A percentile compares a stretch with the other conserved stretches of the same genome.
Evolutionary conservation across 1,140 invertebrate genomes (phyloP).

Genomic region (Drosophila albomicans): DNA sequence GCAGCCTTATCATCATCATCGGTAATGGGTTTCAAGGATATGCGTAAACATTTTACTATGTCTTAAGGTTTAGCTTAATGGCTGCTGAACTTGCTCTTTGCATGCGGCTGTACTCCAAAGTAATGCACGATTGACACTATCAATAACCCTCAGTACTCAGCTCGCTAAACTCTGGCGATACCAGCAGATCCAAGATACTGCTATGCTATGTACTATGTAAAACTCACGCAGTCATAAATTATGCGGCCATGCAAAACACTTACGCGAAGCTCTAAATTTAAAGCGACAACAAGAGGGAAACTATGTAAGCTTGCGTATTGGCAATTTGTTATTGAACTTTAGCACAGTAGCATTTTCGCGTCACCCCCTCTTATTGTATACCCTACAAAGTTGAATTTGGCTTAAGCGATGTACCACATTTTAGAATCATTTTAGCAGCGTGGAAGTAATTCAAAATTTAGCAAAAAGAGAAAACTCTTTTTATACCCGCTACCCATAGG

Average conservation of each 20-base stretch:
- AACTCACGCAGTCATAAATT: conserved; percentile 19
- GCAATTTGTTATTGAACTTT: conserved; percentile 19
- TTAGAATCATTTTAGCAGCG: too few relatives aligned
- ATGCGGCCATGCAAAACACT: neutral
- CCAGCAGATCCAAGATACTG: neutral
- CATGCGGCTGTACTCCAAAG: conserved; percentile 35
- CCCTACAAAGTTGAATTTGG: neutral
- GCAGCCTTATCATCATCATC: conserved; percentile 18
- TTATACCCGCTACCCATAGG: too few relatives aligned
- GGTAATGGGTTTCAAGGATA: conserved; percentile 11
- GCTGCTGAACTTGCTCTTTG: neutral
- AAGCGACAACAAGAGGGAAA: conserved; percentile 5
- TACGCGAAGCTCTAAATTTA: conserved; percentile 11
- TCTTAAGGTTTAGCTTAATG: conserved; percentile 24
- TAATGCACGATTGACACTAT: conserved; percentile 61
- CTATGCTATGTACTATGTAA: neutral
- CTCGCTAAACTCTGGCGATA: conserved; percentile 20
- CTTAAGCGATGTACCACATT: neutral
- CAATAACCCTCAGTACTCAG: conserved; percentile 10
- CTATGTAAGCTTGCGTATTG: neutral
- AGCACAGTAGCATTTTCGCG: neutral
- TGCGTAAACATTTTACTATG: conserved; percentile 30
- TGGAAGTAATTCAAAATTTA: too few relatives aligned
- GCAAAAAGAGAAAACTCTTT: too few relatives aligned
- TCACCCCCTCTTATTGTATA: neutral